Evolutionary conservation across 2,888 invertebrate species (phyloP).

Genomic region (Cistogaster globosa): DNA sequence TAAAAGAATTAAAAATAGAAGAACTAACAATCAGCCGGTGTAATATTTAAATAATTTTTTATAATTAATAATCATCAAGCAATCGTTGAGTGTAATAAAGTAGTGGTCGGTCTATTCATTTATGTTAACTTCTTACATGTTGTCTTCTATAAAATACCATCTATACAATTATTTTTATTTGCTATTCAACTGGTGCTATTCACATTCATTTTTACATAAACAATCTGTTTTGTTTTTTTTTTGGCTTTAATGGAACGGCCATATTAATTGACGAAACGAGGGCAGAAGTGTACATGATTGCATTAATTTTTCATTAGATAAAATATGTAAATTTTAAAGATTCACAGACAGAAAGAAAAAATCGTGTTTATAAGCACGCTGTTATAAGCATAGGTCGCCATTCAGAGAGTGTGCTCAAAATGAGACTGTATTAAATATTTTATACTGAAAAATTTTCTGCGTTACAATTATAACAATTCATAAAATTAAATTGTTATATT

Average conservation of each 20-base stretch:
- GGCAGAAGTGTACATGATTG: neutral
- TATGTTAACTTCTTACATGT: slow-evolving; percentile 4
- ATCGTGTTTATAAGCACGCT: too few species aligned
- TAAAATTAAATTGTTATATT: too few species aligned
- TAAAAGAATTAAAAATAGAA: slow-evolving; percentile 20
- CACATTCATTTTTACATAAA: slow-evolving; percentile 1
- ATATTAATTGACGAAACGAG: neutral
- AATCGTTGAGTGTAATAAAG: slow-evolving; percentile 43
- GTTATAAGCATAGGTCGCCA: too few species aligned
- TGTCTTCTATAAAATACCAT: slow-evolving; percentile 20
- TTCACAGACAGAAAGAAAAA: too few species aligned
- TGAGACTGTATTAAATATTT: too few species aligned
- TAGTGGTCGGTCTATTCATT: slow-evolving; percentile 26
- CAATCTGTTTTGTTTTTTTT: too few species aligned
- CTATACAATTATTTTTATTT: slow-evolving; percentile 43
- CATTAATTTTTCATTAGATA: too few species aligned
- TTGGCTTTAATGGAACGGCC: neutral
- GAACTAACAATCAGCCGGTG: slow-evolving; percentile 2
- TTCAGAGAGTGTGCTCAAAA: too few species aligned
- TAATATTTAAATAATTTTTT: slow-evolving; percentile 38
- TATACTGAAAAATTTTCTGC: too few species aligned
- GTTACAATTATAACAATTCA: too few species aligned
- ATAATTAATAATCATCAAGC: slow-evolving; percentile 56
- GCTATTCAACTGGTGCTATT: slow-evolving; percentile 17
- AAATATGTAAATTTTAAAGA: too few species aligned